Percentiles rank a stretch among this genome's conserved stretches.
These are phyloP conservation scores for Sussaba pulchella DNA, from an alignment of 2,888 invertebrate species.

Conservation along the genomic window DNA sequence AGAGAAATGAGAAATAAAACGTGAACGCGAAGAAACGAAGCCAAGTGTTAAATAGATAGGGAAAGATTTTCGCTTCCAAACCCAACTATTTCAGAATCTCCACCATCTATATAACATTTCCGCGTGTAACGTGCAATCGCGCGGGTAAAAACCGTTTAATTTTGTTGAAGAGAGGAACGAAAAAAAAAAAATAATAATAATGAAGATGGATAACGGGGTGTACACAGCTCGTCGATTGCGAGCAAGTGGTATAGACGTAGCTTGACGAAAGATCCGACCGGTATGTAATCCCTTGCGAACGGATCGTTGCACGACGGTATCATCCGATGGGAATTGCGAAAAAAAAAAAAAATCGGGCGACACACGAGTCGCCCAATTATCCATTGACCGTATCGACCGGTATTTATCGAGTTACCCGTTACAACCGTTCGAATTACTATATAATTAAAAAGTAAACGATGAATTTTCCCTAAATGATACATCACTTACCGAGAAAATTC, in stretches of 20 bases:
- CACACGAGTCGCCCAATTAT: constrained; percentile 23
- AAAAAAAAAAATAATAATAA: no score
- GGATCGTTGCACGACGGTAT: neutral
- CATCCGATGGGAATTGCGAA: no score
- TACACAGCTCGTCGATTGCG: neutral
- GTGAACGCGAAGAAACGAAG: neutral
- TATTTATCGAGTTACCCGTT: neutral
- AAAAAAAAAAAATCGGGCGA: constrained; percentile 9
- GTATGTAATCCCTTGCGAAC: neutral
- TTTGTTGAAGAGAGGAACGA: neutral
- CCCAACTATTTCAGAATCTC: constrained; percentile 9
- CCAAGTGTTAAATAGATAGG: constrained; percentile 12
- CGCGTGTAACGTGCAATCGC: neutral
- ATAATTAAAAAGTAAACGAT: constrained; percentile 30
- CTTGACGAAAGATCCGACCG: neutral
- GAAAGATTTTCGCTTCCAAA: neutral
- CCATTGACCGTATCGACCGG: neutral
- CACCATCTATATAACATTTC: neutral
- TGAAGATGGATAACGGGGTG: neutral
- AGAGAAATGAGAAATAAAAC: constrained; percentile 6
- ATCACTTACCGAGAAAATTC: constrained; percentile 27
- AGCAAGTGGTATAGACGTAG: neutral
- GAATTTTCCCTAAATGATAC: constrained; percentile 31
- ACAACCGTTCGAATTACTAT: neutral
- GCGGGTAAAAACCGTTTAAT: neutral